Base-by-base conservation (phyloP, 1,140 invertebrate genomes). In the Pantala flavescens region DNA sequence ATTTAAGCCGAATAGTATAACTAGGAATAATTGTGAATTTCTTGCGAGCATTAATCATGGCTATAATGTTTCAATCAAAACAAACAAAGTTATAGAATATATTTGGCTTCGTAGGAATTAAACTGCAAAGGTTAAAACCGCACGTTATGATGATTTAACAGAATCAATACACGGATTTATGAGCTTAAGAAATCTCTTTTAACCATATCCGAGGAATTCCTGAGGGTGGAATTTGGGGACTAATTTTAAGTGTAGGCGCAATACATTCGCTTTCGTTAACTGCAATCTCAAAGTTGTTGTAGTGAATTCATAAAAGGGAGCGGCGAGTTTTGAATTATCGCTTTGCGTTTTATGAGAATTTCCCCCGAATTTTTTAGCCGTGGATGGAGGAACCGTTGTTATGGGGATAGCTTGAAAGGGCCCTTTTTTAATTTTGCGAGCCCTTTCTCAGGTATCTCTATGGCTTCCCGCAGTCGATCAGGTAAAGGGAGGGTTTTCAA, bases 381-480 rank as follows among this genome's bases (percentile, higher is more conserved):
- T 21, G 49, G 49, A 63, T 63, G 49, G 49, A 63, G 49, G n/a
- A 63, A 14, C n/a, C 5, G 49, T 21, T 63, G 49, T 63, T 3
- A 63, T 16, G 49, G 28, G 28, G 28, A 36, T 36, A 36, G 28
- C 28, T 36, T 36, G 28, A 36, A 36, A 36, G 14, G 16, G 3
- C 49, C 49, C 49, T 63, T 63, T 63, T 63, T 63, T 63, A 63
- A 63, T 63, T 63, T 63, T 21, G 49, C 16, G 14, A 21, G 16
- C n/a, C 49, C 49, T 63, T 21, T 63, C 49, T 63, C 49, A 63
- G 49, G 49, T 63, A 63, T 63, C 12, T 14, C 49, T 21, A 63
- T 63, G 49, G 49, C 49, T 63, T 63, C 49, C 49, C 49, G 49
- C 49, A 63, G 49, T 63, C 49, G 49, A 63, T 63, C 49, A 63